Base-by-base conservation (phyloP, 2,888 invertebrate genomes). In the Apantesis nais region DNA sequence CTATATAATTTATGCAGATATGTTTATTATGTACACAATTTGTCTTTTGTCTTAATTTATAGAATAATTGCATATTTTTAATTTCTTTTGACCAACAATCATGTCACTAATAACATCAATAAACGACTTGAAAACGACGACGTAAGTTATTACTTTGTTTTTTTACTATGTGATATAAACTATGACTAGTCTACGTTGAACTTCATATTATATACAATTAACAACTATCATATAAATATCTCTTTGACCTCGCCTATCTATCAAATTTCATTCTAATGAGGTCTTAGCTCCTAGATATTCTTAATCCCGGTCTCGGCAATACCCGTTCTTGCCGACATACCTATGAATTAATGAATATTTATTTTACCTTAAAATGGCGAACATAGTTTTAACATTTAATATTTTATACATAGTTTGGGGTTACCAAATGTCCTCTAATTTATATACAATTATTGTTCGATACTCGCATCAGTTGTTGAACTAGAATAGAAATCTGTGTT, bases 91-190 rank as follows among this genome's bases (percentile, higher is more conserved):
- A 60, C 37, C 69, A 55, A 70, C 62, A 62, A 73, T 65, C 78
- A 76, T 60, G 71, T 64, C 44, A 78, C 74, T 68, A 78, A 78
- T n/a, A n/a, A n/a, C n/a, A n/a, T n/a, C n/a, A n/a, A n/a, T n/a
- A n/a, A n/a, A n/a, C n/a, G n/a, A n/a, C n/a, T n/a, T n/a, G 25
- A 67, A 52, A 31, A 52, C 25, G 39, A 52, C 62, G 37, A 48
- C 31, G 31, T 62, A 70, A 72, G 76, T 67, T 41, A 67, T 70
- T 72, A 8, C n/a, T 73, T 75, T 37, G 72, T 65, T 72, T 78
- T 65, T 61, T 68, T 66, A 31, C 31, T 4, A 34, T 34, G 34
- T 34, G 34, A 34, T 34, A 34, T 34, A 4, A 34, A 19, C 62
- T 41, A 39, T 22, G 22, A 14, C 16, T 41, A 16, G 14, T 14